Conservation (phyloP, 2,797 vertebrate species). For the Sebastolobus alascanus region DNA sequence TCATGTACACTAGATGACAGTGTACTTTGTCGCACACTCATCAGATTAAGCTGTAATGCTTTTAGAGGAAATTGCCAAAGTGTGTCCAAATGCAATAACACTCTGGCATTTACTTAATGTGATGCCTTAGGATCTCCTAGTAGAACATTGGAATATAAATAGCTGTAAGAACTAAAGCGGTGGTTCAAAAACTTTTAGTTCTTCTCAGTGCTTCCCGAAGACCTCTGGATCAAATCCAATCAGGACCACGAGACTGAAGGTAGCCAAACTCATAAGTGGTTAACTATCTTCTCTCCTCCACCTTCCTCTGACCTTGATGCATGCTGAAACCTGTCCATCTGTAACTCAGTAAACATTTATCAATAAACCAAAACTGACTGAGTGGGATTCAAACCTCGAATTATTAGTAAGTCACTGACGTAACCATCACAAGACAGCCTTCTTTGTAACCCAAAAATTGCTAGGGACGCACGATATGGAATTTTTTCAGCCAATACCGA, state of each 20-base stretch:
- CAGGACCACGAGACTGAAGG: neutral
- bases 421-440: neutral
- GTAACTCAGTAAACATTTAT: neutral
- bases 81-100: conserved; percentile 36
- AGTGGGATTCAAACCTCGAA: too few species aligned
- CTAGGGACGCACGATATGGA: too few species aligned
- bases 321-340: neutral
- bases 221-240: neutral
- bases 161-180: too few species aligned
- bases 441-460: too few species aligned
- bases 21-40: conserved; percentile 12
- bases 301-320: neutral
- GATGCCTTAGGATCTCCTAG: conserved; percentile 2
- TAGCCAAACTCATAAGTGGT: neutral
- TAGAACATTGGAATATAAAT: neutral
- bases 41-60: conserved; percentile 42
- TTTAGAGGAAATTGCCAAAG: conserved; percentile 33
- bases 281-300: neutral
- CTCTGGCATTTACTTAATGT: conserved; percentile 27
- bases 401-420: neutral
- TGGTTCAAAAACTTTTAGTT: neutral
- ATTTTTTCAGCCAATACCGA: too few species aligned
- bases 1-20: neutral
- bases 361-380: neutral
- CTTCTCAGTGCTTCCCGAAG: neutral